Conservation (phyloP, 1,140 invertebrate species). For the Sarcophaga bullata region DNA sequence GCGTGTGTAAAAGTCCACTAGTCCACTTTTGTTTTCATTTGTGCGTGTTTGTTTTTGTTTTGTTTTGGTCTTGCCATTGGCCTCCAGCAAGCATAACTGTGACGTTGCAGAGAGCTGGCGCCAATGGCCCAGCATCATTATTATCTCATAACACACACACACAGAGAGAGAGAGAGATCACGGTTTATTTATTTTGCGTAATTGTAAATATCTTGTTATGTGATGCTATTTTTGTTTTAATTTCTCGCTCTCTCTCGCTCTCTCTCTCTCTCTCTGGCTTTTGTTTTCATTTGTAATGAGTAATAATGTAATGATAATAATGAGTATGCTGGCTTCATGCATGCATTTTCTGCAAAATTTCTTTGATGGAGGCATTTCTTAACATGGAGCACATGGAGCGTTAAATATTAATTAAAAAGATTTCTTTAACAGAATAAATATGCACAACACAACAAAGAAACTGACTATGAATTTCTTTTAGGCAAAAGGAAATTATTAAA, state of each 20-base stretch:
- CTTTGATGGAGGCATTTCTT: background rate
- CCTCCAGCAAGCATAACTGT: conserved; percentile 23
- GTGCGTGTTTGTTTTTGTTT: background rate
- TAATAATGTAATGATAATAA: too few relatives aligned
- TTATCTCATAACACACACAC: background rate
- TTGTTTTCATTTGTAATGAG: too few relatives aligned
- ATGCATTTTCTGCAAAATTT: background rate
- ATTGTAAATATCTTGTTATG: background rate
- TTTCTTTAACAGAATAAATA: too few relatives aligned
- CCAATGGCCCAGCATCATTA: background rate
- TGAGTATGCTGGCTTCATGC: background rate
- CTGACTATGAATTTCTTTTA: too few relatives aligned
- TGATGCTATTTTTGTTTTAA: too few relatives aligned
- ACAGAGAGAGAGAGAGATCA: background rate
- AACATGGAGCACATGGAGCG: background rate
- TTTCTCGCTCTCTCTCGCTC: too few relatives aligned
- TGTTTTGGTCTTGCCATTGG: conserved; percentile 13
- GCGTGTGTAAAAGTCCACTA: background rate
- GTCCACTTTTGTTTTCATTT: too few relatives aligned
- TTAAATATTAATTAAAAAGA: conserved; percentile 9
- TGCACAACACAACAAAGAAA: too few relatives aligned
- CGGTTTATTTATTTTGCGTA: background rate
- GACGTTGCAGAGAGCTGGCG: background rate
- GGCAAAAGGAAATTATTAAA: too few relatives aligned
- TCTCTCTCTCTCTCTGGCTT: too few relatives aligned